phyloP scores from a whole-genome alignment of 1,140 invertebrate genomes.

The Lethrus apterus region DNA sequence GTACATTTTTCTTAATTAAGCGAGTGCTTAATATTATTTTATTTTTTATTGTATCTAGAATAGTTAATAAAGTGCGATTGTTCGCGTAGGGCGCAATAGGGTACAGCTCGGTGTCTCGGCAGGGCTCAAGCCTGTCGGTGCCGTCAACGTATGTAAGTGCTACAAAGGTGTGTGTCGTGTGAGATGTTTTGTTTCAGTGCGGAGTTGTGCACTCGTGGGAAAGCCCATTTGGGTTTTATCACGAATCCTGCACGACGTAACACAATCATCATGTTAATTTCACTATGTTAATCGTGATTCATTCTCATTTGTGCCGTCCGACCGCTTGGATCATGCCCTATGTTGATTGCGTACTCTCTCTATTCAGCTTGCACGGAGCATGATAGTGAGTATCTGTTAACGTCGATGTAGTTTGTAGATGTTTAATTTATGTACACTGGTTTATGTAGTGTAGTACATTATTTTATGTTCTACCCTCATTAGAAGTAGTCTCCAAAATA shows the following conservation, averaged over 20 bases:
- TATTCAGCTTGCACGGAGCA: slow-evolving; percentile 70
- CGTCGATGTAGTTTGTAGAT: slow-evolving; percentile 10
- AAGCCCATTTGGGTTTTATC: too few relatives aligned
- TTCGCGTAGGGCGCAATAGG: slow-evolving; percentile 40
- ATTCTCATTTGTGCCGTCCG: slow-evolving; percentile 39
- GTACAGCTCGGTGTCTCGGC: slow-evolving; percentile 46
- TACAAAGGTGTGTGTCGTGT: slow-evolving; percentile 27
- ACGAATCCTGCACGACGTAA: slow-evolving; percentile 21
- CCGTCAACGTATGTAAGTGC: slow-evolving; percentile 57
- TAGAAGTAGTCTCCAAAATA: background rate
- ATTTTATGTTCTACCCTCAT: background rate
- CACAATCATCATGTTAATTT: slow-evolving; percentile 16
- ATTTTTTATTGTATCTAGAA: too few relatives aligned
- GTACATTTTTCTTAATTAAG: too few relatives aligned
- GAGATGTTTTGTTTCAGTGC: slow-evolving; percentile 20
- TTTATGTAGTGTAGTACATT: slow-evolving; percentile 4
- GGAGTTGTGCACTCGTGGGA: background rate
- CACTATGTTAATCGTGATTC: slow-evolving; percentile 27
- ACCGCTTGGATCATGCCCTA: slow-evolving; percentile 34
- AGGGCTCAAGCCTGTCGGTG: slow-evolving; percentile 68
- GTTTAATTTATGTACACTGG: slow-evolving; percentile 3
- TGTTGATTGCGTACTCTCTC: slow-evolving; percentile 37
- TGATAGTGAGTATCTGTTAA: slow-evolving; percentile 64
- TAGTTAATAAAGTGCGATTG: slow-evolving; percentile 18
- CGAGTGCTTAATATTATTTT: too few relatives aligned